phyloP scores from a whole-genome alignment of 1,140 invertebrate species.

The Sipha flava region DNA sequence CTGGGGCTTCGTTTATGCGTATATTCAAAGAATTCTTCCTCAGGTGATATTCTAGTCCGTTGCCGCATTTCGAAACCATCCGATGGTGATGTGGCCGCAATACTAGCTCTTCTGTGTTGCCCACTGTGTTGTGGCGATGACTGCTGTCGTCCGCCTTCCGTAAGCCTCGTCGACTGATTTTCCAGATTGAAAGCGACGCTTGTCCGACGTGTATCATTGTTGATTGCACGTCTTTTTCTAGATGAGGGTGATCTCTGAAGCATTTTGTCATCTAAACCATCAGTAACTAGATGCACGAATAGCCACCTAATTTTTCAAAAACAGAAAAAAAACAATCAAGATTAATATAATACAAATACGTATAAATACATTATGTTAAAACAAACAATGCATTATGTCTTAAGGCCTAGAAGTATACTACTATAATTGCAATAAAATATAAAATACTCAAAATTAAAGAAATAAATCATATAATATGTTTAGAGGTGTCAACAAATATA shows the following conservation, averaged over 20 bases:
- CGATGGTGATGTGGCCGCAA: background rate
- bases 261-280: background rate
- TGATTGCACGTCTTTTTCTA: background rate
- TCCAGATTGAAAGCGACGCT: background rate
- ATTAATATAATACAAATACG: background rate
- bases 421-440: too few species aligned
- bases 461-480: too few species aligned
- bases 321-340: background rate
- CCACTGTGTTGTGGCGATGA: background rate
- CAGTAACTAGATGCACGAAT: background rate
- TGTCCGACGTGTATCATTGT: background rate
- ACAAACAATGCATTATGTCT: too few species aligned
- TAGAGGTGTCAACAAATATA: too few species aligned
- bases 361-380: too few species aligned
- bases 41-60: background rate
- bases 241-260: slow-evolving; percentile 12
- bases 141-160: background rate
- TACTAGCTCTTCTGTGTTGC: slow-evolving; percentile 9
- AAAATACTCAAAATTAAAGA: too few species aligned
- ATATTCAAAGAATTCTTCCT: slow-evolving; percentile 1
- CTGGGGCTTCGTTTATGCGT: background rate
- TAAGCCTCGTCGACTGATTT: background rate
- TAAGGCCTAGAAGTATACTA: too few species aligned
- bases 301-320: background rate
- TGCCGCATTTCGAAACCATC: slow-evolving; percentile 11